phyloP scores from a whole-genome alignment of 2,113 vertebrate genomes.

The Gallinago media region DNA sequence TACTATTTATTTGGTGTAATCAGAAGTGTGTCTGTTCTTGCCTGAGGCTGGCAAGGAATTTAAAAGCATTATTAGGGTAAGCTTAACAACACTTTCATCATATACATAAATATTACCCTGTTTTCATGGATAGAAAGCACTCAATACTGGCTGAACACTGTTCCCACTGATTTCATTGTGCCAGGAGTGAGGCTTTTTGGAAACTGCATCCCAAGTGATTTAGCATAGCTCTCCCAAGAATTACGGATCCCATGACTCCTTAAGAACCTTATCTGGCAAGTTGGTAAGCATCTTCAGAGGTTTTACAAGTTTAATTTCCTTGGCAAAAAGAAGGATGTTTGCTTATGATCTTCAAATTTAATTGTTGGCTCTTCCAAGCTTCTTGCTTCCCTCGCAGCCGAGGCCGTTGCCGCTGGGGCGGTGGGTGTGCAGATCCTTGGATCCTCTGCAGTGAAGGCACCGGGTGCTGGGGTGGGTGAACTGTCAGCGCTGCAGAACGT shows the following conservation, averaged over 20 bases:
- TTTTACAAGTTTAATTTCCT: background rate
- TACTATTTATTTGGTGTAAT: conserved; percentile 58
- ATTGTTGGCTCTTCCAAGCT: background rate
- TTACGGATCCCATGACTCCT: background rate
- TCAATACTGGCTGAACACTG: background rate
- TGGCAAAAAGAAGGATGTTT: background rate
- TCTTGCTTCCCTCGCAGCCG: background rate
- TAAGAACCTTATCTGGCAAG: background rate
- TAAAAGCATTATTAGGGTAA: conserved; percentile 26
- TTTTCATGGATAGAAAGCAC: conserved; percentile 35
- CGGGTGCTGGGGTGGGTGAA: background rate
- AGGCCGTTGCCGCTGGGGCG: background rate
- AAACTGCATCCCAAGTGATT: background rate
- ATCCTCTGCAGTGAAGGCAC: background rate
- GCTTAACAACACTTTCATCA: conserved; percentile 15
- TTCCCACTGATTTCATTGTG: background rate
- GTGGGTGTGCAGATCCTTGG: background rate
- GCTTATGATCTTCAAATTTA: background rate
- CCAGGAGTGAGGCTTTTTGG: background rate
- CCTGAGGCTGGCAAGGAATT: conserved; percentile 12
- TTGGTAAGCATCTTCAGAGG: background rate
- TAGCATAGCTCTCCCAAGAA: background rate
- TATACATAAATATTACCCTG: conserved; percentile 34
- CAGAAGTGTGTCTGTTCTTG: conserved; percentile 20
- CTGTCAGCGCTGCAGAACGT: background rate